These are phyloP conservation scores for Sebastiscus tertius DNA, from an alignment of 2,797 vertebrate species.

Conservation along the genomic window DNA sequence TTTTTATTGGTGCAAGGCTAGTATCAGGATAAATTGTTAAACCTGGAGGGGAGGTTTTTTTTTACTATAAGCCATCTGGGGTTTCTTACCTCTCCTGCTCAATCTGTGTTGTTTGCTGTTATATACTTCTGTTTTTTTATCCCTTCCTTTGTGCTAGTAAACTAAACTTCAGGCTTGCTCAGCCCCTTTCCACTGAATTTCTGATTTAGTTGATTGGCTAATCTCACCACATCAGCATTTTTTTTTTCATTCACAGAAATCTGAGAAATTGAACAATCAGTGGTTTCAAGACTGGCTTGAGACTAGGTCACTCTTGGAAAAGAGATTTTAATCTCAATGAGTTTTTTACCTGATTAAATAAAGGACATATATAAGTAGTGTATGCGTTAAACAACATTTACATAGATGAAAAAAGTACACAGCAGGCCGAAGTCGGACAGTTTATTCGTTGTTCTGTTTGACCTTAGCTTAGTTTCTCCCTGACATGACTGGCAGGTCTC, in stretches of 20 bases:
- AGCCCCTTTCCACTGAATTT: conserved; percentile 31
- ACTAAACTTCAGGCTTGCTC: neutral
- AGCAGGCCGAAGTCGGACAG: neutral
- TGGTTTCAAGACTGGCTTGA: neutral
- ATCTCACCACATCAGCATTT: conserved; percentile 8
- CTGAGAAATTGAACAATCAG: neutral
- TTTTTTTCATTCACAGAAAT: neutral
- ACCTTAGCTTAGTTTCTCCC: neutral
- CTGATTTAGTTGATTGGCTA: neutral
- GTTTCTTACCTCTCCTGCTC: neutral
- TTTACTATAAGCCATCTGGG: neutral
- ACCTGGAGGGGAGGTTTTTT: neutral
- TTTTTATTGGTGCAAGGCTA: neutral
- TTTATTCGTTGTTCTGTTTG: neutral
- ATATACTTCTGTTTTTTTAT: neutral
- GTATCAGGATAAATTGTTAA: neutral
- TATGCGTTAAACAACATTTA: neutral
- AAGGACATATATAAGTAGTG: neutral
- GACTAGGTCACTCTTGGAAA: too few species aligned
- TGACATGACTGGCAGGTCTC: neutral
- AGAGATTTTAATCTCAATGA: too few species aligned
- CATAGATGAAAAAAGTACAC: neutral
- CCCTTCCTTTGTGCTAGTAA: neutral
- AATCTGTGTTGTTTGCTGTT: neutral
- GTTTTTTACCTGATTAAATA: too few species aligned